Evolutionary conservation across 2,797 vertebrate genomes (phyloP).

Genomic region (Liasis olivaceus): DNA sequence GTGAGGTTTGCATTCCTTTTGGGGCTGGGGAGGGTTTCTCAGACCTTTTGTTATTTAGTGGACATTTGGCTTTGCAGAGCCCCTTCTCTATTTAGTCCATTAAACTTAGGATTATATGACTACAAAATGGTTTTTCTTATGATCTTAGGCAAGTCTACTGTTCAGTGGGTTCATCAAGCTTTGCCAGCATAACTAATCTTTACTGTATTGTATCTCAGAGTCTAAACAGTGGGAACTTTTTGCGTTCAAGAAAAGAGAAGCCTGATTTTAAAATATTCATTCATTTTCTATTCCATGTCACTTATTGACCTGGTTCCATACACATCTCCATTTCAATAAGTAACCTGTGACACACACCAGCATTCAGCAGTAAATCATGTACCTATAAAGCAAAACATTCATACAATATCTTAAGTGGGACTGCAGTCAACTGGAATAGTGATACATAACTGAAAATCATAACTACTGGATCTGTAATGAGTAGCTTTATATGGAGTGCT

Average conservation of each 20-base stretch:
- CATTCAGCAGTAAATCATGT: neutral
- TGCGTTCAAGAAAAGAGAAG: neutral
- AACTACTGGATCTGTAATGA: neutral
- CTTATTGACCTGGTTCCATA: neutral
- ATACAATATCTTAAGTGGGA: neutral
- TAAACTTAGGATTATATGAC: neutral
- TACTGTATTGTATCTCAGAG: neutral
- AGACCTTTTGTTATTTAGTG: neutral
- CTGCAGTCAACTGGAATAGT: neutral
- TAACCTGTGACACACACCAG: neutral
- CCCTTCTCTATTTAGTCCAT: neutral
- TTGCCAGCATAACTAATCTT: neutral
- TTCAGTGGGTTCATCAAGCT: neutral
- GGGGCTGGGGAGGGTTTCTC: neutral
- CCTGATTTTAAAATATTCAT: neutral
- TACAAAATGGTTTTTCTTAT: neutral
- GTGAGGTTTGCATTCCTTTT: neutral
- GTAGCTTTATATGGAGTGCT: neutral
- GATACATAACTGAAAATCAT: neutral
- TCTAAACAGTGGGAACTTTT: neutral
- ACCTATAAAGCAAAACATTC: neutral
- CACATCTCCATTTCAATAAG: neutral
- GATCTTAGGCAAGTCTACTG: neutral
- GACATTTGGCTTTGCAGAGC: neutral
- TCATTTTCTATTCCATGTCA: neutral